These are phyloP conservation scores for Simalia tracyae DNA, from an alignment of 2,797 vertebrate genomes.

Conservation along the genomic window DNA sequence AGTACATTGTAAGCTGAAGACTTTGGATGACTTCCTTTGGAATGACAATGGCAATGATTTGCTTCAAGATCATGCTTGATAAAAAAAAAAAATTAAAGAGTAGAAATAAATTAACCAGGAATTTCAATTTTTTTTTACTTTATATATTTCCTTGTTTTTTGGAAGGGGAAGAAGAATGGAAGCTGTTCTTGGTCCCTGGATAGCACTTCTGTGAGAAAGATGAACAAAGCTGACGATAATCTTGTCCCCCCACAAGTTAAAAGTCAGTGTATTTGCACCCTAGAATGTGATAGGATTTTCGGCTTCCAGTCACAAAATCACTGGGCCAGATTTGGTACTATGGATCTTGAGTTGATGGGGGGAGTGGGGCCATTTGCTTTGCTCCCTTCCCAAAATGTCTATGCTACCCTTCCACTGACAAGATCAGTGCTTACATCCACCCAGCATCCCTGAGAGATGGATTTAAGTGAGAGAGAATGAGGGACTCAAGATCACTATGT, in stretches of 20 bases:
- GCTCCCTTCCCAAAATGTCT: background rate
- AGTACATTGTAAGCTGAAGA: background rate
- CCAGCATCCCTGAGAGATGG: background rate
- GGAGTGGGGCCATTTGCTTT: background rate
- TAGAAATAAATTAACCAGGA: background rate
- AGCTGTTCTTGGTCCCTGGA: background rate
- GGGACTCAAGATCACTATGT: background rate
- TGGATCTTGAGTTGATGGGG: background rate
- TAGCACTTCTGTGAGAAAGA: background rate
- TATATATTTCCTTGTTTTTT: background rate
- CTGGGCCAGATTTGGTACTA: background rate
- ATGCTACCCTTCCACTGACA: background rate
- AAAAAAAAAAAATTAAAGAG: background rate
- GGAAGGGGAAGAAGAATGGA: background rate
- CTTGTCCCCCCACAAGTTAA: background rate
- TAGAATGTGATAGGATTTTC: background rate
- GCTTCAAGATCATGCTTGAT: background rate
- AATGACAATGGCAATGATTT: background rate
- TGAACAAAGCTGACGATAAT: background rate
- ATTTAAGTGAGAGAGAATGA: background rate
- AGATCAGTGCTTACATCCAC: background rate
- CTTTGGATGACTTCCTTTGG: constrained; percentile 1
- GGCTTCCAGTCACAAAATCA: background rate
- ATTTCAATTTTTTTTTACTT: background rate
- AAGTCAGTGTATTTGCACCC: background rate